phyloP scores from a whole-genome alignment of 2,888 invertebrate species.

The Apeira syringaria region DNA sequence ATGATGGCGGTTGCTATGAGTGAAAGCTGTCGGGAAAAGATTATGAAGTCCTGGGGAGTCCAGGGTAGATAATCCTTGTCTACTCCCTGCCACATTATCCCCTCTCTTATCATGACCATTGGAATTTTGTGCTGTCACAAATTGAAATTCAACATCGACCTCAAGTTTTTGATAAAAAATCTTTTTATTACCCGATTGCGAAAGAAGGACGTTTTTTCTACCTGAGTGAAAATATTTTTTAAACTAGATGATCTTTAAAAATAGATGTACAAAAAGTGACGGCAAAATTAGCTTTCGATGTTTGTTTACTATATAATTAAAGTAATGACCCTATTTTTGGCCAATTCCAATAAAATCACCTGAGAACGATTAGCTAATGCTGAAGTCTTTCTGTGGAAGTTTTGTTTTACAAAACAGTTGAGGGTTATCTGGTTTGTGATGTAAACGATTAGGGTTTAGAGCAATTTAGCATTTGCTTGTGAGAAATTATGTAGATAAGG shows the following conservation, averaged over 20 bases:
- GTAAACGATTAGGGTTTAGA: constrained; percentile 54
- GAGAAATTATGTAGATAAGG: constrained; percentile 51
- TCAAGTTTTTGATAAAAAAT: not conserved
- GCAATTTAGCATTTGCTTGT: constrained; percentile 58
- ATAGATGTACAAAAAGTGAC: constrained; percentile 26
- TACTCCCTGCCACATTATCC: constrained; percentile 32
- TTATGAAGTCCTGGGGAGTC: constrained; percentile 44
- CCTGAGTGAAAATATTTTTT: not conserved
- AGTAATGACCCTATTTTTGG: constrained; percentile 71
- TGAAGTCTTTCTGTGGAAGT: no score
- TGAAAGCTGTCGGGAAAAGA: constrained; percentile 61
- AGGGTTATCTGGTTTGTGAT: constrained; percentile 49
- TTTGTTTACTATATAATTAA: constrained; percentile 76
- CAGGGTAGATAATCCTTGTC: constrained; percentile 48
- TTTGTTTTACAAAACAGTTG: no score
- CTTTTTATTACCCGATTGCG: no score
- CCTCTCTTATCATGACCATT: constrained; percentile 26
- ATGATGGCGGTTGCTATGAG: constrained; percentile 51
- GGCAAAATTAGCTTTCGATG: constrained; percentile 48
- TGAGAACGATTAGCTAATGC: constrained; percentile 72
- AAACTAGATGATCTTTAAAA: constrained; percentile 14
- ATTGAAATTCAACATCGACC: not conserved
- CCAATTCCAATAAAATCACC: constrained; percentile 66
- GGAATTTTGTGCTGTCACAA: constrained; percentile 25
- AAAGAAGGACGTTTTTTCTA: no score